phyloP scores from a whole-genome alignment of 2,888 invertebrate genomes.

The Tachystola acroxantha region DNA sequence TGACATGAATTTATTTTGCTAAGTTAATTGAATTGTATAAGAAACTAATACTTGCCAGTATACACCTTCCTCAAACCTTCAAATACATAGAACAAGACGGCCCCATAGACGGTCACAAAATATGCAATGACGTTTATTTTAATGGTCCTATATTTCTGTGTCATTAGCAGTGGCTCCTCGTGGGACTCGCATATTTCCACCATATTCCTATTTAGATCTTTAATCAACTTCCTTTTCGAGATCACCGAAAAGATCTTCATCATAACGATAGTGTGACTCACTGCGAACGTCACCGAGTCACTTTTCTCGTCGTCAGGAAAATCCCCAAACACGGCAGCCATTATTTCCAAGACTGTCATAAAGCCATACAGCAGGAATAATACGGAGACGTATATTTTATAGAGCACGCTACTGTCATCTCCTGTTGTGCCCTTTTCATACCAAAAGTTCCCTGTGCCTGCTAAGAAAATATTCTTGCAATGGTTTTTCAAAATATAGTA shows the following conservation, averaged over 20 bases:
- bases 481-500: constrained; percentile 43
- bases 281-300: constrained; percentile 54
- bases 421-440: constrained; percentile 42
- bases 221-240: constrained; percentile 41
- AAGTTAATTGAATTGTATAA: no score
- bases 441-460: constrained; percentile 65
- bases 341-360: constrained; percentile 57
- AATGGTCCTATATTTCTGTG: constrained; percentile 45
- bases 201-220: constrained; percentile 43
- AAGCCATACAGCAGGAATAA: constrained; percentile 42
- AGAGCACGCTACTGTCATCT: constrained; percentile 40
- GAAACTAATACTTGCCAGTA: constrained; percentile 27
- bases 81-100: constrained; percentile 42
- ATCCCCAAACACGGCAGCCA: constrained; percentile 47
- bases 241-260: constrained; percentile 51
- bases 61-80: constrained; percentile 54
- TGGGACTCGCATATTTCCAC: constrained; percentile 42
- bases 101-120: constrained; percentile 39
- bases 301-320: constrained; percentile 60
- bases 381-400: constrained; percentile 33
- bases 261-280: constrained; percentile 58
- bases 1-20: no score
- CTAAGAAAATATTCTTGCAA: constrained; percentile 43
- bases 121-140: constrained; percentile 54
- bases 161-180: constrained; percentile 41